These are phyloP conservation scores for cattle (Bos taurus) DNA, from an alignment of 2,113 vertebrate species.

Conservation along the genomic window ARS-UCD2.0 NC_037339.1:27514001-27514500, in stretches of 20 bases:
- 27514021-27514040: neutral
- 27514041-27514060: neutral
- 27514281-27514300: neutral
- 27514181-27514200: neutral
- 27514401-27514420: neutral
- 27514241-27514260: neutral
- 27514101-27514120: neutral
- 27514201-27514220: neutral
- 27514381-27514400: neutral
- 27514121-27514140: neutral
- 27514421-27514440: neutral
- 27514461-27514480: neutral
- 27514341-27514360: neutral
- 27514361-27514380: neutral
- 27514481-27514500: neutral
- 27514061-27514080: neutral
- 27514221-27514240: neutral
- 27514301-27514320: neutral
- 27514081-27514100: neutral
- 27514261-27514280: neutral
- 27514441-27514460: neutral
- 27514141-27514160: neutral
- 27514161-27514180: neutral
- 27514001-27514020: neutral
- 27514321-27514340: neutral